phyloP scores from a whole-genome alignment of 2,113 vertebrate genomes.

The Phoxinus phoxinus region DNA sequence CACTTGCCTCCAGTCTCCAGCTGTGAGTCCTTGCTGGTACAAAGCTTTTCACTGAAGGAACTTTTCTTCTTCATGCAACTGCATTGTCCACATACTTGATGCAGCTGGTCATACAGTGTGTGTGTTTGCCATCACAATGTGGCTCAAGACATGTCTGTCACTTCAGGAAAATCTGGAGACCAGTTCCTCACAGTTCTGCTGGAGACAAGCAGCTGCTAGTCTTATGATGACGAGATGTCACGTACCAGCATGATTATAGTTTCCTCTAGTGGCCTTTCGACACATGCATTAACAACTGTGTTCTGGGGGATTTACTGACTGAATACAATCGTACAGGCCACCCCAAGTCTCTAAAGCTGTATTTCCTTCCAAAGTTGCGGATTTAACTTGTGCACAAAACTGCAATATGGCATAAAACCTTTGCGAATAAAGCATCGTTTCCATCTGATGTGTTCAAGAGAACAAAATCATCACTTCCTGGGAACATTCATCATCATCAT shows the following conservation, averaged over 20 bases:
- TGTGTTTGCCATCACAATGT: not conserved
- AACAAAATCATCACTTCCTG: no score
- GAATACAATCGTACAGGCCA: no score
- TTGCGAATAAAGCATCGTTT: no score
- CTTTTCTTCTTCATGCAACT: not conserved
- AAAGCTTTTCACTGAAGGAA: not conserved
- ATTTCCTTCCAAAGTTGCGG: no score
- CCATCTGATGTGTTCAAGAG: no score
- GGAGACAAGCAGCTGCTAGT: not conserved
- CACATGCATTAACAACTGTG: not conserved
- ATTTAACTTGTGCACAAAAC: no score
- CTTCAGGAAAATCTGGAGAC: not conserved
- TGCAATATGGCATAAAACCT: no score
- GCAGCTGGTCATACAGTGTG: not conserved
- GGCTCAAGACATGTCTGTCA: not conserved
- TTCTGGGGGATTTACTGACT: no score
- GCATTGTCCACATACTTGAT: not conserved
- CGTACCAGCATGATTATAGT: not conserved
- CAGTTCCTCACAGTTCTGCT: not conserved
- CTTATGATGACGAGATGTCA: not conserved
- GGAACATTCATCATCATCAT: no score
- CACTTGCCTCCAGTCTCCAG: not conserved
- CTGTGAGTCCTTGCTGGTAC: not conserved
- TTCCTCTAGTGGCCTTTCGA: conserved; percentile 1
- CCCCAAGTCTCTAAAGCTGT: no score